Base-by-base conservation (phyloP, 2,113 vertebrate species). In the Machaerirhynchus nigripectus region DNA sequence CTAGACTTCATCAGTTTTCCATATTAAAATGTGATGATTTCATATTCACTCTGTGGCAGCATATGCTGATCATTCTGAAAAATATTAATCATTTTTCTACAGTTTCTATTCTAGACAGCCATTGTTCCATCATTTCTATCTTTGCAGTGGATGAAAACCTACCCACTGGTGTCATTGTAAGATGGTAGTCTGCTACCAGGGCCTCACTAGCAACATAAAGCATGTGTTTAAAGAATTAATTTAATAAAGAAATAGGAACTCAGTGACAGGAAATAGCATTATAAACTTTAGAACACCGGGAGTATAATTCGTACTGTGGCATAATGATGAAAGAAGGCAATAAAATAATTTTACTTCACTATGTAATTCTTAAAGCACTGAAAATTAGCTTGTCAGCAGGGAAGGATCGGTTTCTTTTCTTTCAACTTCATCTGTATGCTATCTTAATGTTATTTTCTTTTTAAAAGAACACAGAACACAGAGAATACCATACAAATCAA, bases 241-340 rank as follows among this genome's bases (percentile, higher is more conserved):
- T 94, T 94, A 96, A 94, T 94, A 93, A 93, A 92, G 91, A 96
- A 92, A 95, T 90, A 88, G 52, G 24, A 94, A 88, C 67, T 93
- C 37, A 16, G 12, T 60, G 63, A 69, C 75, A 94, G 82, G 52
- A 95, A 93, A 93, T 59, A 92, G 28, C 56, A 74, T 95, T 95
- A 86, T 40, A 88, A 59, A 81, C 50, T 90, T 90, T 15, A 75
- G 75, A 97, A 90, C 83, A 84, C 64, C 88, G 90, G 79, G 76
- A 94, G 28, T 12, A 10, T 90, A 95, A 94, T 95, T 96, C 94
- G 87, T 88, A 86, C 60, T 39, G 55, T 78, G 71, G 37, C 83
- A 93, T 81, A 88, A 90, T 67, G 82, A 96, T 89, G 82, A 94
- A 94, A 90, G 90, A 84, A 96, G 23, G 71, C 68, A 96, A 92